Evolutionary conservation across 2,113 vertebrate species (phyloP).

Genomic region (Mus pahari): DNA sequence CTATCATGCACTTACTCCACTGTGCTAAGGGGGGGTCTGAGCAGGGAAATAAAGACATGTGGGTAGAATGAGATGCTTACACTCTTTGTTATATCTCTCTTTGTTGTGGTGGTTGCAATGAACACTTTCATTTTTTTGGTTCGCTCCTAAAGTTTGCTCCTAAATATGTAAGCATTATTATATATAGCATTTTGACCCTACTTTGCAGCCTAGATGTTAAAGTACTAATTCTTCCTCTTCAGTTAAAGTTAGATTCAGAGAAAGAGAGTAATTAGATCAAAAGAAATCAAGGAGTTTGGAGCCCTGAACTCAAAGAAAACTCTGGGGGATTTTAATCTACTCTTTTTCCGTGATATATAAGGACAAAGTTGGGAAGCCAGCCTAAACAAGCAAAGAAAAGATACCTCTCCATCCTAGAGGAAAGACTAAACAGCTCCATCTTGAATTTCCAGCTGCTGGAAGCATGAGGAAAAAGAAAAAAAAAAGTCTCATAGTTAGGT

Average conservation of each 20-base stretch:
- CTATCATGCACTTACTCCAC: not conserved
- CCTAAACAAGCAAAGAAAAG: not conserved
- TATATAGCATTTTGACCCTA: fast-evolving
- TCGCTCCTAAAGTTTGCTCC: not conserved
- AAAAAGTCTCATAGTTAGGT: not conserved
- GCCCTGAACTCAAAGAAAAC: not conserved
- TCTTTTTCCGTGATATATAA: not conserved
- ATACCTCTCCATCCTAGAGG: not conserved
- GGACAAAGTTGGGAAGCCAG: not conserved
- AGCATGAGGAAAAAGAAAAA: not conserved
- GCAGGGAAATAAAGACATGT: too few species aligned
- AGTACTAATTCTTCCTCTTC: not conserved
- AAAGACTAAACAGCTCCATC: too few species aligned
- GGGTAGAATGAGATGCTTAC: not conserved
- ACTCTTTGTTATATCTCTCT: not conserved
- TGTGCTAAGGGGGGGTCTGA: fast-evolving
- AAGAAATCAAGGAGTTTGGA: not conserved
- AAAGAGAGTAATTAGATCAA: not conserved
- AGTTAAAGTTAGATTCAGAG: not conserved
- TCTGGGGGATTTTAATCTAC: not conserved
- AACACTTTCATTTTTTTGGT: not conserved
- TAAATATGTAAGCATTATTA: not conserved
- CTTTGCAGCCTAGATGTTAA: not conserved
- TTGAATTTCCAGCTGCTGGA: not conserved
- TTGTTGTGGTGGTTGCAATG: not conserved